Evolutionary conservation across 2,888 invertebrate genomes (phyloP).

Genomic region (Dascillus cervinus): DNA sequence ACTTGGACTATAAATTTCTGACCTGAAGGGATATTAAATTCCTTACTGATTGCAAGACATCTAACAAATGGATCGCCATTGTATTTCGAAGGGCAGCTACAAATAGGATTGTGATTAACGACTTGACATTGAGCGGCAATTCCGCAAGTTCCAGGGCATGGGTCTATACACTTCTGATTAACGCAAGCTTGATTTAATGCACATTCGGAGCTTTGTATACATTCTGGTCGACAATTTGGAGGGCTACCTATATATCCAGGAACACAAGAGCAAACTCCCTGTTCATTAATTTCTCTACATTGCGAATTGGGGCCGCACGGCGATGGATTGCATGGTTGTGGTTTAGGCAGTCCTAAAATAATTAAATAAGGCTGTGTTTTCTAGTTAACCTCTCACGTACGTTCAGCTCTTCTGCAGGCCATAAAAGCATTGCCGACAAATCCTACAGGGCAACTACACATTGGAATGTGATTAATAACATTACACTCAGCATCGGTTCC

Average conservation of each 20-base stretch:
- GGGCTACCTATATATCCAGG: constrained; percentile 66
- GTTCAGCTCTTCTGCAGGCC: constrained; percentile 45
- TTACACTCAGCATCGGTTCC: constrained; percentile 63
- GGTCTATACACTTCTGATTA: constrained; percentile 72
- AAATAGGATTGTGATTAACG: constrained; percentile 74
- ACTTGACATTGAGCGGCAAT: constrained; percentile 66
- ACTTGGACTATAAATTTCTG: neutral
- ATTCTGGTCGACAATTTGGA: constrained; percentile 72
- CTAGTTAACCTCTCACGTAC: constrained; percentile 25
- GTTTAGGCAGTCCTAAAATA: constrained; percentile 39
- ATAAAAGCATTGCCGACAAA: constrained; percentile 64
- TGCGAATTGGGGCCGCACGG: constrained; percentile 77
- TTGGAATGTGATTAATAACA: constrained; percentile 66
- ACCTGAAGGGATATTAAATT: neutral
- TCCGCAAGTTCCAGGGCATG: constrained; percentile 79
- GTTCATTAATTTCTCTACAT: constrained; percentile 64
- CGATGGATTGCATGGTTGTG: constrained; percentile 59
- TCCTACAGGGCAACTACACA: constrained; percentile 61
- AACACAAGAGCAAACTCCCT: constrained; percentile 66
- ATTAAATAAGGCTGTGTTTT: neutral
- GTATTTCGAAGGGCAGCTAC: constrained; percentile 58
- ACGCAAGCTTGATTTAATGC: constrained; percentile 64
- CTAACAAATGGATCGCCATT: constrained; percentile 71
- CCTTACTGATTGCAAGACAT: constrained; percentile 49
- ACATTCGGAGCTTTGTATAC: constrained; percentile 68